Base-by-base conservation (phyloP, 2,113 vertebrate genomes). In the Hemibagrus wyckioides region DNA sequence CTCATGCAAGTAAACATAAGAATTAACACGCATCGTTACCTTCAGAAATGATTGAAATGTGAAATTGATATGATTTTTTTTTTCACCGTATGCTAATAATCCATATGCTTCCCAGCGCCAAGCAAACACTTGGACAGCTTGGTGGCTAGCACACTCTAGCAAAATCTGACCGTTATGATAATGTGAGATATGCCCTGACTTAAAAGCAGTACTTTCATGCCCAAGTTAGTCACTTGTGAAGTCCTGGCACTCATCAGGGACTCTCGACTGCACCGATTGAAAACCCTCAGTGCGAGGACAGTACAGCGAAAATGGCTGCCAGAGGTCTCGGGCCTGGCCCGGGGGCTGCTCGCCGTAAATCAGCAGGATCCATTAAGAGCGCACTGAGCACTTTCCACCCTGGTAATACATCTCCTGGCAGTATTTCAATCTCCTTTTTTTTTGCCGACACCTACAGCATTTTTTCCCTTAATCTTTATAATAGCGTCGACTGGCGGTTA, bases 401-500 rank as follows among this genome's bases (percentile, higher is more conserved):
- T 88, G 80, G 71, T 92, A 90, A 91, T 85, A 86, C 89, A 86
- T 85, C 76, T 56, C 76, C 86, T 92, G 83, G 91, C 91, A 89
- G 88, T 88, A 80, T 88, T 90, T 90, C 88, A 77, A 84, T 91
- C 91, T 88, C 85, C 85, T 14, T 59, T 28, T 84, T 84, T 88
- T 90, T 88, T 80, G 75, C 86, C 83, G 90, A 93, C 89, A 86
- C 89, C 69, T 90, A 89, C 90, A 89, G 88, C 90, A 92, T 90
- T 91, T 92, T 92, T 88, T 91, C 91, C 54, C 91, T 88, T 92
- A 90, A 87, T 93, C 92, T 94, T 93, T 93, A 91, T 91, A 93
- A 93, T 90, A 85, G 88, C 86, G 90, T 89, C 91, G 93, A 92
- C 91, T 44, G 79, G 89, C 82, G 90, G 87, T 85, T 89, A 89